Percentiles rank a stretch among this genome's conserved stretches.
Conservation (phyloP, 2,113 vertebrate species). For the Vidua chalybeata region DNA sequence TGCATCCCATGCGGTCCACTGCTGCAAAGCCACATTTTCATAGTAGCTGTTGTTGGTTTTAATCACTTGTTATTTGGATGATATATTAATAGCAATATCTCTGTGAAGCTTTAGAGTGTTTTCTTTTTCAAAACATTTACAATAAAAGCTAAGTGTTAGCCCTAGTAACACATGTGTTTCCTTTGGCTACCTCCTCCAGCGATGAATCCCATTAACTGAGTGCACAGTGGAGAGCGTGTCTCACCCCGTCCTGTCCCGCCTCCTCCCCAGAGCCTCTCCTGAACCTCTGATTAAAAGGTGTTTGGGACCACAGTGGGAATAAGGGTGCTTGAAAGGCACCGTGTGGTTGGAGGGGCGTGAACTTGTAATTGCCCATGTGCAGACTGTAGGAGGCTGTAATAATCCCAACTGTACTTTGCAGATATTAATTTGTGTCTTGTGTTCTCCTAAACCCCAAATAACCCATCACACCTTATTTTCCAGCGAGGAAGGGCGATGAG, state of each 20-base stretch:
- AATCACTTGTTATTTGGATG: neutral
- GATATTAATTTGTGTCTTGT: neutral
- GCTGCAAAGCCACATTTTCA: slow-evolving; percentile 9
- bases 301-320: neutral
- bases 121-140: neutral
- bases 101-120: neutral
- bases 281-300: neutral
- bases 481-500: neutral
- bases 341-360: neutral
- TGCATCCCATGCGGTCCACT: neutral
- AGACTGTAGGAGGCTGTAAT: neutral
- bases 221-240: neutral
- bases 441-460: neutral
- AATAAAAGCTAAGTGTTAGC: neutral
- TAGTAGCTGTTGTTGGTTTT: slow-evolving; percentile 22
- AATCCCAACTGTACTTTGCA: neutral
- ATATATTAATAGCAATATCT: slow-evolving; percentile 23
- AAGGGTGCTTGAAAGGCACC: neutral
- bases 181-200: neutral
- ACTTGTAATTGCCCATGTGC: neutral
- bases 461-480: neutral
- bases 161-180: neutral
- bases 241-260: neutral
- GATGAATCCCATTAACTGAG: neutral
- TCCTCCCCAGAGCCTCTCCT: neutral